Conservation (phyloP, 1,140 invertebrate species). For the Drosophila insularis region DNA sequence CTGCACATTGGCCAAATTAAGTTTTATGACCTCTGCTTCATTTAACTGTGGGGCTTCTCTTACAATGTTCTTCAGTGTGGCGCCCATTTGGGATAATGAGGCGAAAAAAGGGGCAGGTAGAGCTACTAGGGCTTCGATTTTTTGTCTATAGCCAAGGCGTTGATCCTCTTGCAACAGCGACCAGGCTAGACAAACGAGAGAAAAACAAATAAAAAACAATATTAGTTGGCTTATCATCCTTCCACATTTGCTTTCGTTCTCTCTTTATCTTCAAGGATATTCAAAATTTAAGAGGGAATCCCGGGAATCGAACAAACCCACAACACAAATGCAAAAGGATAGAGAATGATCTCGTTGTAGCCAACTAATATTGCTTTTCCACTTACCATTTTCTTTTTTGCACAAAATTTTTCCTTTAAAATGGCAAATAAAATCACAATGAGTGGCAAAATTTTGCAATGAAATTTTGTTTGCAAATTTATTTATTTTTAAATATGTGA, state of each 20-base stretch:
- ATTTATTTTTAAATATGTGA: constrained; percentile 33
- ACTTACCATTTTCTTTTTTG: constrained; percentile 63
- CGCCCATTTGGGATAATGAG: constrained; percentile 24
- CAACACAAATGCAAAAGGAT: constrained; percentile 82
- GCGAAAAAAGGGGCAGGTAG: constrained; percentile 51
- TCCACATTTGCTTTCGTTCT: constrained; percentile 55
- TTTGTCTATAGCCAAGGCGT: constrained; percentile 40
- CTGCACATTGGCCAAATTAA: constrained; percentile 59
- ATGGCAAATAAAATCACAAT: constrained; percentile 74
- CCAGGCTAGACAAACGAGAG: constrained; percentile 57
- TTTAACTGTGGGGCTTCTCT: constrained; percentile 3
- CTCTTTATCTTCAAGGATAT: background rate
- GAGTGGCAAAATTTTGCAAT: constrained; percentile 22
- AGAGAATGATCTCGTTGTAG: constrained; percentile 59
- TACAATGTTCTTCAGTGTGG: constrained; percentile 14
- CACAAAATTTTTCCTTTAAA: constrained; percentile 41
- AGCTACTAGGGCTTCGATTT: constrained; percentile 49
- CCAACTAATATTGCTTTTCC: constrained; percentile 70
- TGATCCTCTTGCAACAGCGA: constrained; percentile 58
- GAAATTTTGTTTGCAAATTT: constrained; percentile 50
- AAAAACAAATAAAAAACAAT: constrained; percentile 35
- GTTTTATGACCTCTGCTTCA: constrained; percentile 30
- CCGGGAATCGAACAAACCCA: constrained; percentile 28
- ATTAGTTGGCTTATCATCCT: constrained; percentile 70
- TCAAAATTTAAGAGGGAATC: constrained; percentile 16